Base-by-base conservation (phyloP, 2,113 vertebrate genomes). In the Myxocyprinus asiaticus region DNA sequence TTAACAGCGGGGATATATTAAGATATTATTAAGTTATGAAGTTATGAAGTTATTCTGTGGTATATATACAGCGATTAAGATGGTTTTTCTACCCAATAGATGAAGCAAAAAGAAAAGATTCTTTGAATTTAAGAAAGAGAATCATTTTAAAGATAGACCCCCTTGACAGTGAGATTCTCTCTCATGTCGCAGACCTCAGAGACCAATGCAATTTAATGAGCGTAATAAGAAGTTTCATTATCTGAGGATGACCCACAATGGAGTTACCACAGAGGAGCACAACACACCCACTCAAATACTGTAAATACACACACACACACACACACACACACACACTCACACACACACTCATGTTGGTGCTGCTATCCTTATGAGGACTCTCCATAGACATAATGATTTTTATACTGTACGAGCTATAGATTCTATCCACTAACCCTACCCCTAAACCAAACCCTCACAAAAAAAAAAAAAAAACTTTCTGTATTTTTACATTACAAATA, bases 201-300 rank as follows among this genome's bases (percentile, higher is more conserved):
- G 73, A 65, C 47, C 62, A 76, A 65, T 76, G 48, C 73, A 76
- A 17, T 76, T 76, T 76, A 76, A 76, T 65, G 73, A 65, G 62
- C 62, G 65, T 76, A 64, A 76, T 65, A 76, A 76, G 61, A 76
- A 64, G 73, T 76, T 76, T 76, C 73, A 76, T 76, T 76, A 76
- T 76, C 73, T 65, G 47, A 76, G 9, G 62, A 76, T 76, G 45
- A 55, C 73, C 73, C 73, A 76, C 73, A 51, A 48, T 65, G 73
- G 73, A 76, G 70, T 73, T 73, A 59, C 14, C 56, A 45, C 43
- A 9, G 55, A 73, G 43, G 43, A 58, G 62, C 62, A 64, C 62
- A 76, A 71, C 59, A 79, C 67, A 43, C 67, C 59, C 59, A 14
- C 33, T 64, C 58, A 53, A 51, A 79, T 33, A 1, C 22, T 33